These are phyloP conservation scores for Archips crataeganus DNA, from an alignment of 2,888 invertebrate genomes.

Conservation along the genomic window DNA sequence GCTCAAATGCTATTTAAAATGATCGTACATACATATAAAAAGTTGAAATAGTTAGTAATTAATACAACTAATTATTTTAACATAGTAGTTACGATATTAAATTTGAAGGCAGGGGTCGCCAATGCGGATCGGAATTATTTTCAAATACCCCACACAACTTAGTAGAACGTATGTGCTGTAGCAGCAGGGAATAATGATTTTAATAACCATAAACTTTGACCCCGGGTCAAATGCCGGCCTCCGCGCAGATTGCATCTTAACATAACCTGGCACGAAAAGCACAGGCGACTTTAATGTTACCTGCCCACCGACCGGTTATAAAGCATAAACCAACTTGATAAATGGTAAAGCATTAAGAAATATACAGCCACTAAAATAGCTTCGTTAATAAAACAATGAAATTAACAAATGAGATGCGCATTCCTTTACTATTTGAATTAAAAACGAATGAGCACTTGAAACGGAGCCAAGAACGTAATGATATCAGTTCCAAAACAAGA, in stretches of 20 bases:
- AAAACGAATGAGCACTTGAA: slow-evolving; percentile 32
- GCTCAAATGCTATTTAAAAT: not conserved
- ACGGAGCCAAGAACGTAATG: slow-evolving; percentile 71
- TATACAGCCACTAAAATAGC: slow-evolving; percentile 24
- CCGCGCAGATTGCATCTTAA: slow-evolving; percentile 67
- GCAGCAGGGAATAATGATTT: slow-evolving; percentile 39
- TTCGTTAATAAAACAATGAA: slow-evolving; percentile 34
- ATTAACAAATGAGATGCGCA: slow-evolving; percentile 25
- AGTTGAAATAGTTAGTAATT: too few species aligned
- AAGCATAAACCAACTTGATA: slow-evolving; percentile 42
- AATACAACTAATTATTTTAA: too few species aligned
- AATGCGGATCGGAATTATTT: too few species aligned
- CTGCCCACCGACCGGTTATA: slow-evolving; percentile 62
- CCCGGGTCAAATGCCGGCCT: slow-evolving; percentile 68
- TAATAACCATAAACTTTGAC: slow-evolving; percentile 58
- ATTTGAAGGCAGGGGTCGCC: too few species aligned
- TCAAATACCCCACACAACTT: not conserved
- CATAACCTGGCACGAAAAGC: slow-evolving; percentile 57
- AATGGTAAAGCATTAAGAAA: slow-evolving; percentile 21
- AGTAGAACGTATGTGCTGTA: slow-evolving; percentile 7
- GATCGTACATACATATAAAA: not conserved
- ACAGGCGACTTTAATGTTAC: slow-evolving; percentile 62
- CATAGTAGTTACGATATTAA: too few species aligned
- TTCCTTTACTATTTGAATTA: slow-evolving; percentile 31
- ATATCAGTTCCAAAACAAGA: slow-evolving; percentile 70